Conservation (phyloP, 2,113 vertebrate species). For the Climacteris rufus region DNA sequence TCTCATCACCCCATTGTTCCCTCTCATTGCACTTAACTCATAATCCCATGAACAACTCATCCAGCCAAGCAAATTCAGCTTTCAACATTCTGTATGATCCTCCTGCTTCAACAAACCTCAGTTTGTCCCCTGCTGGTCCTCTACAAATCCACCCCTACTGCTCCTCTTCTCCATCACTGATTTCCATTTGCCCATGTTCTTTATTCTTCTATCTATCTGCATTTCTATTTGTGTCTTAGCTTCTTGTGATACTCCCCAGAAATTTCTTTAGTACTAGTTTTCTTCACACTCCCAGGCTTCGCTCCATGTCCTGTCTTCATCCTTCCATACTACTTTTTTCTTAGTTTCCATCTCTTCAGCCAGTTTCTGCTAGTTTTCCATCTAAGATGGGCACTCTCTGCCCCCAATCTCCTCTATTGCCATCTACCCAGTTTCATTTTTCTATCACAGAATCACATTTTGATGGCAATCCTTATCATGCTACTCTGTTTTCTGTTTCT, state of each 20-base stretch:
- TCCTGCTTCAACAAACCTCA: not conserved
- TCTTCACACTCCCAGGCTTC: not conserved
- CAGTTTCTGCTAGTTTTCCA: not conserved
- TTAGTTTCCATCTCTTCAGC: not conserved
- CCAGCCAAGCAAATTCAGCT: not conserved
- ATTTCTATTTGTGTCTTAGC: not conserved
- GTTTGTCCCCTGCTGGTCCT: not conserved
- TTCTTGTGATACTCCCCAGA: not conserved
- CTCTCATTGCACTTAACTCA: not conserved
- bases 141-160: not conserved
- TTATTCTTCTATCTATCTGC: not conserved
- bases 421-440: not conserved
- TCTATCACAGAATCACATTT: not conserved
- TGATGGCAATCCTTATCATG: not conserved
- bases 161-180: not conserved
- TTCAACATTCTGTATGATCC: not conserved
- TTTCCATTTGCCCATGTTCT: not conserved
- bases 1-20: not conserved
- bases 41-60: not conserved
- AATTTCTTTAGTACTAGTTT: not conserved
- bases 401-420: not conserved
- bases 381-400: not conserved
- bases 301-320: not conserved
- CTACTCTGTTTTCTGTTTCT: not conserved
- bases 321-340: not conserved